A percentile compares a stretch with the other conserved stretches of the same genome.
Conservation (phyloP, 2,113 vertebrate genomes). For the Nematolebias whitei region DNA sequence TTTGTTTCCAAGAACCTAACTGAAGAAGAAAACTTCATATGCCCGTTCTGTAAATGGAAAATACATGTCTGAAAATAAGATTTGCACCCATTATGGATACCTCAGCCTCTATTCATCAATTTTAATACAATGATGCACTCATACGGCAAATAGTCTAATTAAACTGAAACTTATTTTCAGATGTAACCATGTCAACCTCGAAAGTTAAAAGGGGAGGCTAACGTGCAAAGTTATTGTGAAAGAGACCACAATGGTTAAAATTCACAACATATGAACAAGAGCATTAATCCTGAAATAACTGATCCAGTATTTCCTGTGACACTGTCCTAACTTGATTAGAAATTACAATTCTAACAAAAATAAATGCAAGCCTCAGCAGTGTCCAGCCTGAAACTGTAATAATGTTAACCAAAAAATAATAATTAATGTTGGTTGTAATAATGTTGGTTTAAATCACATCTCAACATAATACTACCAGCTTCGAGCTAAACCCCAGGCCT, state of each 20-base stretch:
- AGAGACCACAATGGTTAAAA: no score
- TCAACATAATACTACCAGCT: not conserved
- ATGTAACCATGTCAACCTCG: not conserved
- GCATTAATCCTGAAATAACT: not conserved
- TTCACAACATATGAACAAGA: no score
- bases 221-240: not conserved
- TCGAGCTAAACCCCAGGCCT: not conserved
- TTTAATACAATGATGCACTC: no score
- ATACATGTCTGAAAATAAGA: no score
- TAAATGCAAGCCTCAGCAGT: not conserved
- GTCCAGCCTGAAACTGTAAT: not conserved
- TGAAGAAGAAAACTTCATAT: no score
- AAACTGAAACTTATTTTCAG: not conserved
- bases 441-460: not conserved
- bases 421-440: not conserved
- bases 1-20: no score
- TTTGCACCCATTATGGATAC: no score
- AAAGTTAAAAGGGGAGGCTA: not conserved
- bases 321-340: not conserved
- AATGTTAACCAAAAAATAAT: no score
- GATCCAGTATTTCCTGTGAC: not conserved
- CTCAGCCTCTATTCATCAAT: no score
- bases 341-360: not conserved
- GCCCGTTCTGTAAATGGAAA: no score
- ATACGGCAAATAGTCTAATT: no score